Base-by-base conservation (phyloP, 2,797 vertebrate genomes). In the Astyanax mexicanus region DNA sequence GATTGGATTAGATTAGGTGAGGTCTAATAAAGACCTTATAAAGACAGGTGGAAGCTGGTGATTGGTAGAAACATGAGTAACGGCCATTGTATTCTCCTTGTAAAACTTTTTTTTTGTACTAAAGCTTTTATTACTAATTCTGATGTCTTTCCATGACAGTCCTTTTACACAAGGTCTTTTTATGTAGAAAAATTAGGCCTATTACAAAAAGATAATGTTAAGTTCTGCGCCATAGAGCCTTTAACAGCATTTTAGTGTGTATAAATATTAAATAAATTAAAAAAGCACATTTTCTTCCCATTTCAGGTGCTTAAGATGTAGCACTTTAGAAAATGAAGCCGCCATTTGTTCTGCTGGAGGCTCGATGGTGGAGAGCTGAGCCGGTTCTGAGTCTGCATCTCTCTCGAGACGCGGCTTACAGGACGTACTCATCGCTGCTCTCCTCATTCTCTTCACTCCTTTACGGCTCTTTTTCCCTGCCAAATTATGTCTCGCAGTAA, bases 401-500 rank as follows among this genome's bases (percentile, higher is more conserved):
- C 72, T 79, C 54, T 29, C 62, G 75, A 66, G 69, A 68, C 45
- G 58, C 15, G 60, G 65, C 45, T 76, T 57, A 44, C 54, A 15
- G 40, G 68, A 35, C 67, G 67, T 61, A n/a, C n/a, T n/a, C n/a
- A n/a, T n/a, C n/a, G n/a, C n/a, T n/a, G n/a, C n/a, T 49, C 74
- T 47, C 55, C 42, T 68, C 60, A 68, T 64, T 71, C 29, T 35
- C 38, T 35, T 42, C 32, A 65, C 77, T 65, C 60, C 69, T 35
- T 55, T 55, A 25, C 13, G 21, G 12, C 37, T 70, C 11, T 12
- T 74, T 44, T 55, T 62, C 47, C 9, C 38, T 35, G 69, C 71
- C 77, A 70, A 57, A 74, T 51, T 35, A 70, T 54, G 60, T 70
- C 72, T 54, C 70, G 66, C 54, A 51, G 69, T 32, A 61, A 71